These are phyloP conservation scores for Drosophila insularis DNA, from an alignment of 1,140 invertebrate genomes.

Conservation along the genomic window DNA sequence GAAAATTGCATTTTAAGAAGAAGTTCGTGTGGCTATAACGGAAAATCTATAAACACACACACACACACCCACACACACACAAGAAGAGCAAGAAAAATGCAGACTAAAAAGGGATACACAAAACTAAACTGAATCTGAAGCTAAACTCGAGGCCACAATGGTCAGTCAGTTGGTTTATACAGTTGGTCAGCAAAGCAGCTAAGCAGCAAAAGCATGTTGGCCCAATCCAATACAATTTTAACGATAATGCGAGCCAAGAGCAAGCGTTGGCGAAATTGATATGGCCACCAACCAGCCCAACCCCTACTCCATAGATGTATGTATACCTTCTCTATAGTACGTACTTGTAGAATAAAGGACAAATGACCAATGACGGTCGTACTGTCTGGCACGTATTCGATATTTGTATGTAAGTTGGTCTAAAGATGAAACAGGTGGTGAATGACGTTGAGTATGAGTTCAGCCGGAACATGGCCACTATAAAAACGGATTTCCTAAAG, in stretches of 20 bases:
- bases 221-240: constrained; percentile 76
- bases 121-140: constrained; percentile 45
- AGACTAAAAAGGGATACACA: constrained; percentile 37
- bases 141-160: constrained; percentile 58
- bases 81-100: constrained; percentile 17
- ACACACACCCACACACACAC: constrained; percentile 14
- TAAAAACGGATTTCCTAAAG: background rate
- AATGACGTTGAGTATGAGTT: background rate
- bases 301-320: background rate
- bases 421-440: background rate
- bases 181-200: constrained; percentile 40
- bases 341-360: background rate
- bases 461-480: background rate
- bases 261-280: constrained; percentile 67
- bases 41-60: constrained; percentile 71
- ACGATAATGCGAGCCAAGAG: constrained; percentile 72
- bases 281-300: constrained; percentile 44
- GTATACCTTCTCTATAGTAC: background rate
- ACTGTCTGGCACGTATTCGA: constrained; percentile 7
- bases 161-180: constrained; percentile 40
- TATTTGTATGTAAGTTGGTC: background rate
- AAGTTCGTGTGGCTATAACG: constrained; percentile 76
- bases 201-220: constrained; percentile 46
- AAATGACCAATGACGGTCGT: background rate
- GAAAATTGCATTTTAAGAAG: constrained; percentile 81